phyloP scores from a whole-genome alignment of 2,888 invertebrate species.

The Sipha maydis region DNA sequence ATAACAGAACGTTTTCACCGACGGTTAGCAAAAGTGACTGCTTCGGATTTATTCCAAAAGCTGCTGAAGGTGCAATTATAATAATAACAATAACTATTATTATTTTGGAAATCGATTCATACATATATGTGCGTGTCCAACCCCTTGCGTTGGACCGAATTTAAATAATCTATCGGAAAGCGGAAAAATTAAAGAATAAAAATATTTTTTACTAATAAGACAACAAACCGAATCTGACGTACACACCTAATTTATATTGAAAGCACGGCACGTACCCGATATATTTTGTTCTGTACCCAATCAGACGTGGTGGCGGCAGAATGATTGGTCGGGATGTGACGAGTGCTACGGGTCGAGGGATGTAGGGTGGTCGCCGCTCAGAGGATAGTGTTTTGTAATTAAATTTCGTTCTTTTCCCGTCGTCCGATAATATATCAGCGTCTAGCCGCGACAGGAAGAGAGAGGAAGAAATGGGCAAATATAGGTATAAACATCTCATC shows the following conservation, averaged over 20 bases:
- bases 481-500: neutral
- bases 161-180: neutral
- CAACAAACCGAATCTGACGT: constrained; percentile 44
- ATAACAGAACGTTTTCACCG: too few species aligned
- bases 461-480: neutral
- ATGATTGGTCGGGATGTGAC: neutral
- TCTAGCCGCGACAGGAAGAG: neutral
- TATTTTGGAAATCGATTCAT: too few species aligned
- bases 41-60: too few species aligned
- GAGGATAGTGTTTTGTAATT: constrained; percentile 49
- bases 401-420: constrained; percentile 54
- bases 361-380: neutral
- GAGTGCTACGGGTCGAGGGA: neutral
- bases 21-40: too few species aligned
- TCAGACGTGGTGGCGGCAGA: neutral
- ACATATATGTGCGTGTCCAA: neutral
- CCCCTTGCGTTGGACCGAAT: neutral
- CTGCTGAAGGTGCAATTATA: too few species aligned
- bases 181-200: neutral
- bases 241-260: constrained; percentile 40
- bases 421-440: constrained; percentile 56
- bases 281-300: neutral
- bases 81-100: too few species aligned
- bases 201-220: constrained; percentile 39
- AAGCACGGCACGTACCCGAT: constrained; percentile 13